Conservation (phyloP, 2,797 vertebrate species). For the Tenualosa thibaudeaui region DNA sequence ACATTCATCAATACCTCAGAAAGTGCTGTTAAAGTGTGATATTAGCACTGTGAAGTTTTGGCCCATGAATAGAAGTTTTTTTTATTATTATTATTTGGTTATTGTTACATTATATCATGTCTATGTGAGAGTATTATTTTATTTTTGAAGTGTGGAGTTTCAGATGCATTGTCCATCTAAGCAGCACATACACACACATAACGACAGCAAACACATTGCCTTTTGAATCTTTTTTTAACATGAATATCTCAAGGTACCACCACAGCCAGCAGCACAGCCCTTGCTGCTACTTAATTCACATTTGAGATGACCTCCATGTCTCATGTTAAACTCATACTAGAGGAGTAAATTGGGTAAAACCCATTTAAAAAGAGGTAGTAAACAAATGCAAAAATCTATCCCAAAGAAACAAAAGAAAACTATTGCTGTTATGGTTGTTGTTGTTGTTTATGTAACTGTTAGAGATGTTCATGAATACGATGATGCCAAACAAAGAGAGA, state of each 20-base stretch:
- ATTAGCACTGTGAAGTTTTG: background rate
- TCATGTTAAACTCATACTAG: background rate
- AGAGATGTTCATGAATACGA: background rate
- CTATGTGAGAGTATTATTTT: background rate
- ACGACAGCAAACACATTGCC: background rate
- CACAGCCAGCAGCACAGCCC: background rate
- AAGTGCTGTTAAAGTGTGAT: background rate
- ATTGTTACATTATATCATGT: background rate
- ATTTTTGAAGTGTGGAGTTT: background rate
- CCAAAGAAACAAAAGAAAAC: background rate
- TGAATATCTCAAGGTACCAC: background rate
- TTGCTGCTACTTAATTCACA: background rate
- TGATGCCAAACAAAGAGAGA: background rate
- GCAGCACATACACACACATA: background rate
- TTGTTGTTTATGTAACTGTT: background rate
- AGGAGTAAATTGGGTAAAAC: no score
- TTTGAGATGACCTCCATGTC: background rate
- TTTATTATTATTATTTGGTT: background rate
- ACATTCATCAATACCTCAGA: background rate
- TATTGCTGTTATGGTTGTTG: background rate
- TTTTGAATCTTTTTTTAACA: background rate
- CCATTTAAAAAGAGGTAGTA: background rate
- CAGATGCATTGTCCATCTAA: background rate
- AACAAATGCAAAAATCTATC: background rate
- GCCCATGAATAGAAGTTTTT: background rate